phyloP scores from a whole-genome alignment of 2,888 invertebrate genomes.

The Dryobota labecula region DNA sequence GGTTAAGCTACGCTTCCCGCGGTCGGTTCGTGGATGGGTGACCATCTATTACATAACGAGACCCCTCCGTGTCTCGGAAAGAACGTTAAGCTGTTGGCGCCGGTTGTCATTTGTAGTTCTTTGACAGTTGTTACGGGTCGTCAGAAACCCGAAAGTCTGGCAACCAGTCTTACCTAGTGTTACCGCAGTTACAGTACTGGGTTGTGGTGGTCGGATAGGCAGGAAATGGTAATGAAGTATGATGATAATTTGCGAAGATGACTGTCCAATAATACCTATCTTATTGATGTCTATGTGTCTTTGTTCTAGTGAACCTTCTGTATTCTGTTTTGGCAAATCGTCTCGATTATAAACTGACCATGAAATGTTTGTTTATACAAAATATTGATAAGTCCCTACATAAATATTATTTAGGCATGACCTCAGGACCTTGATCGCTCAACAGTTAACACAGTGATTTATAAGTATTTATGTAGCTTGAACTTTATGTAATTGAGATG shows the following conservation, averaged over 20 bases:
- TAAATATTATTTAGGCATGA: slow-evolving; percentile 33
- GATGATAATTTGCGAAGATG: no score
- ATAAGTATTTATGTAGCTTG: slow-evolving; percentile 1
- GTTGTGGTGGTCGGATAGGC: no score
- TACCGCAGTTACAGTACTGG: no score
- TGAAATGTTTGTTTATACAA: slow-evolving; percentile 42
- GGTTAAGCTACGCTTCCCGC: not conserved
- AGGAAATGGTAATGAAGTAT: no score
- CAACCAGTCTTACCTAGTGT: no score
- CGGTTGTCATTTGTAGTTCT: no score
- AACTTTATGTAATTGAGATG: slow-evolving; percentile 19
- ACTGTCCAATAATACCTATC: not conserved
- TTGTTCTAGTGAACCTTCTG: slow-evolving; percentile 29
- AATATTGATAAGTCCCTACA: slow-evolving; percentile 41
- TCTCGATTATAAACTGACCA: slow-evolving; percentile 35
- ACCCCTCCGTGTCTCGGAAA: no score
- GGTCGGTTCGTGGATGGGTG: not conserved
- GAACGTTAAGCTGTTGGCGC: no score
- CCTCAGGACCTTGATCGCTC: slow-evolving; percentile 15
- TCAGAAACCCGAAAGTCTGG: no score
- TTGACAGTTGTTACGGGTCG: no score
- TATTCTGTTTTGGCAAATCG: not conserved
- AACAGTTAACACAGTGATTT: slow-evolving; percentile 28
- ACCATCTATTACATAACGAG: no score
- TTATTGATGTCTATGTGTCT: not conserved